Evolutionary conservation across 2,797 vertebrate species (phyloP).

Genomic region (Siniperca scherzeri): DNA sequence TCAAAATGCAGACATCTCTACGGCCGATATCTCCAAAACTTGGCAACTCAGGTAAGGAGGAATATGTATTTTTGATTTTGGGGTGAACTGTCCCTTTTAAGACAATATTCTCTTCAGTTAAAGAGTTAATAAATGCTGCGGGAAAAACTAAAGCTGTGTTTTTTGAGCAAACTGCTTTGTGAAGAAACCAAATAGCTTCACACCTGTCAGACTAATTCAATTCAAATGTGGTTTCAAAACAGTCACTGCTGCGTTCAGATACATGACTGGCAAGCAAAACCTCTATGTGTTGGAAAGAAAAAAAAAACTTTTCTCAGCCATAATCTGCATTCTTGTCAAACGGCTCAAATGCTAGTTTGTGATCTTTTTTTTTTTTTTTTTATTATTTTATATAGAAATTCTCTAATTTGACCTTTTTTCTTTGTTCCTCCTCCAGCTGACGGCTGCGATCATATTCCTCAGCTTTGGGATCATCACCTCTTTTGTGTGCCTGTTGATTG

Average conservation of each 20-base stretch:
- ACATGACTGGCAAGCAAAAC: background rate
- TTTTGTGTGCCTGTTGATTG: constrained; percentile 82
- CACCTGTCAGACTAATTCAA: background rate
- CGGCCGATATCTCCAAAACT: no score
- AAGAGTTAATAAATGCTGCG: background rate
- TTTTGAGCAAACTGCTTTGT: background rate
- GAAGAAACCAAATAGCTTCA: constrained; percentile 3
- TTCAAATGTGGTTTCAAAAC: background rate
- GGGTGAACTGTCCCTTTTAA: no score
- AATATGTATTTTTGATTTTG: no score
- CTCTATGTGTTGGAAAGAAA: background rate
- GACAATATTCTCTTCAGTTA: background rate
- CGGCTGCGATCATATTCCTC: constrained; percentile 82
- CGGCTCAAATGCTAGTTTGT: background rate
- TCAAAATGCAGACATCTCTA: no score
- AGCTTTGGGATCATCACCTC: constrained; percentile 81
- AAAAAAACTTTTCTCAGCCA: background rate
- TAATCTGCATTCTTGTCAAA: constrained; percentile 4
- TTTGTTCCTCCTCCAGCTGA: constrained; percentile 67
- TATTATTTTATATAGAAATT: background rate
- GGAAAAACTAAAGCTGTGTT: background rate
- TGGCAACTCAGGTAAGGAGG: no score
- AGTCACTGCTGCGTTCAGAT: background rate
- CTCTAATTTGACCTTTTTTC: background rate
- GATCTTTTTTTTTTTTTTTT: background rate